Evolutionary conservation across 2,113 vertebrate species (phyloP).

Genomic region (Thamnaconus septentrionalis): DNA sequence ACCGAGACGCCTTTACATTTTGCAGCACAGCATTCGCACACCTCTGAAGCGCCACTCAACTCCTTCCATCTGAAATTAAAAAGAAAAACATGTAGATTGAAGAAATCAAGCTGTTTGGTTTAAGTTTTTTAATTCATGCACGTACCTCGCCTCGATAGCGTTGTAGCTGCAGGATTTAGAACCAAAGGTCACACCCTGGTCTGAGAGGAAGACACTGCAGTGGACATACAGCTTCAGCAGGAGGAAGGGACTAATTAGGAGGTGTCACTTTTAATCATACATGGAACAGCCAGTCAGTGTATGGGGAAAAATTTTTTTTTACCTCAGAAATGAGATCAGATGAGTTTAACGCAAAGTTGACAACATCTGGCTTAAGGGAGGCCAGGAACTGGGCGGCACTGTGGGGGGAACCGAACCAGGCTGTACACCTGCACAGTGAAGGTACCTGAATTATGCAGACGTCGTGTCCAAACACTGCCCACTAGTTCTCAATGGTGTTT

Average conservation of each 20-base stretch:
- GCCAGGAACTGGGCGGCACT: constrained; percentile 41
- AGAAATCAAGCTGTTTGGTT: background rate
- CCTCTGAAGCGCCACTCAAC: constrained; percentile 35
- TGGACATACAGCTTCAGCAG: constrained; percentile 58
- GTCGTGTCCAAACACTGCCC: background rate
- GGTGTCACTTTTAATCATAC: background rate
- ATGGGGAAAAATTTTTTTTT: background rate
- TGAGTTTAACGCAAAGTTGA: constrained; percentile 60
- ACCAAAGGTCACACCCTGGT: constrained; percentile 26
- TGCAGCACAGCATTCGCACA: constrained; percentile 65
- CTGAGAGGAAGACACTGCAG: constrained; percentile 54
- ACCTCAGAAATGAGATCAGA: constrained; percentile 57
- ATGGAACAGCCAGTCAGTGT: background rate
- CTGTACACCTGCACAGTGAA: constrained; percentile 53
- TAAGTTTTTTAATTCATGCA: background rate
- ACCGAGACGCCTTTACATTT: constrained; percentile 50
- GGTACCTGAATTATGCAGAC: background rate
- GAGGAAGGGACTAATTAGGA: background rate
- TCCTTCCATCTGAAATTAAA: constrained; percentile 64
- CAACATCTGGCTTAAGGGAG: constrained; percentile 8
- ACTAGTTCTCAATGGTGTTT: background rate
- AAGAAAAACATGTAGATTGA: background rate
- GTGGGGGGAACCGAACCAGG: constrained; percentile 35
- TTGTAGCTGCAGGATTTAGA: constrained; percentile 73
- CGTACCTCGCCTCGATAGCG: constrained; percentile 48